A percentile compares a stretch with the other conserved stretches of the same genome.
Evolutionary conservation across 2,888 invertebrate genomes (phyloP).

Genomic region (Parnassius smintheus): DNA sequence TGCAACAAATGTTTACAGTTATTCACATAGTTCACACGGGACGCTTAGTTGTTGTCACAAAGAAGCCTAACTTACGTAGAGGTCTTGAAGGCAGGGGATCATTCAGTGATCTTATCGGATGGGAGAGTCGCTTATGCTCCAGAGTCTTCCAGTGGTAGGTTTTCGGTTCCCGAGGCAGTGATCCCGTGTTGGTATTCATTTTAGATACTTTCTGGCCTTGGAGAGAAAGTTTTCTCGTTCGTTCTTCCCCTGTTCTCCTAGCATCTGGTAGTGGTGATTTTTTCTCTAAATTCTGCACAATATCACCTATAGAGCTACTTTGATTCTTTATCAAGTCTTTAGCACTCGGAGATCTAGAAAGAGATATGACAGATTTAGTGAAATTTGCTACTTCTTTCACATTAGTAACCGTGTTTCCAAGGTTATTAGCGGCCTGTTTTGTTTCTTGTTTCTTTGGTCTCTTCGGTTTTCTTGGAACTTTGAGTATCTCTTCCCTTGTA

Average conservation of each 20-base stretch:
- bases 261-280: slow-evolving; percentile 37
- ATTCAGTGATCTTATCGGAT: slow-evolving; percentile 69
- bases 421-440: slow-evolving; percentile 20
- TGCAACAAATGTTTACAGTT: slow-evolving; percentile 44
- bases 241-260: slow-evolving; percentile 35
- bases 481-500: slow-evolving; percentile 62
- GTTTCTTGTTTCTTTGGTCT: slow-evolving; percentile 53
- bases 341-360: slow-evolving; percentile 67
- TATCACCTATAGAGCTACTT: slow-evolving; percentile 44
- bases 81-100: slow-evolving; percentile 56
- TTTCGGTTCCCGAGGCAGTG: slow-evolving; percentile 57
- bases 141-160: slow-evolving; percentile 70
- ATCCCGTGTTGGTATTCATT: slow-evolving; percentile 53
- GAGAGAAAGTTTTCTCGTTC: slow-evolving; percentile 57
- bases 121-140: slow-evolving; percentile 72
- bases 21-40: slow-evolving; percentile 56
- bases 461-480: slow-evolving; percentile 67
- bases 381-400: slow-evolving; percentile 53
- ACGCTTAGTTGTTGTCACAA: slow-evolving; percentile 42
- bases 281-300: slow-evolving; percentile 53
- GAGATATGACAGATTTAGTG: slow-evolving; percentile 62
- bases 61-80: slow-evolving; percentile 73
- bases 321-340: slow-evolving; percentile 45
- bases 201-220: slow-evolving; percentile 50
- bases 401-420: slow-evolving; percentile 26